Base-by-base conservation (phyloP, 2,888 invertebrate species). In the Mesorhabditis sp. region DNA sequence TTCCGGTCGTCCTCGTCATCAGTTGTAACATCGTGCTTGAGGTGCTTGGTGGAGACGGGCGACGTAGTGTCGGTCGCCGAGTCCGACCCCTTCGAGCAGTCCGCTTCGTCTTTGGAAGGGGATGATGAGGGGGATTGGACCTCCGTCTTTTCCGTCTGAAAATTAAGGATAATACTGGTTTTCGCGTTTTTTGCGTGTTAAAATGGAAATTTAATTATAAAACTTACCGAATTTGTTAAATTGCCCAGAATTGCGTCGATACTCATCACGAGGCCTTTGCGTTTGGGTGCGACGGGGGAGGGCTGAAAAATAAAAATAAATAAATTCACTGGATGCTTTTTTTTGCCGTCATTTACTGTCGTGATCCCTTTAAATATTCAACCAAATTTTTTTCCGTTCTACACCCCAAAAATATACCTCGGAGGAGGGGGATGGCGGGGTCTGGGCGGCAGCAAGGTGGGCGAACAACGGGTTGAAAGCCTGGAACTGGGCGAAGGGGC, bases 211-310 rank as follows among this genome's bases (percentile, higher is more conserved):
- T 28, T 50, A 50, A 50, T n/a, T 50, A 13, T 50, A 13, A 50
- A n/a, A 50, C 58, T 50, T 50, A 50, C 58, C 58, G 58, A 10
- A 13, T 50, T n/a, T 10, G 58, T 50, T 10, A 50, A n/a, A 50
- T 50, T 50, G 10, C 58, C 58, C 58, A 50, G n/a, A 50, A 50
- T 50, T n/a, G 58, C 58, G n/a, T 50, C 58, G n/a, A 50, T 50
- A n/a, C 58, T 50, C 58, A 50, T 50, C 58, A 10, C 58, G 58
- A 50, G 58, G n/a, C 58, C 58, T n/a, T 50, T 50, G 7, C 58
- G 58, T n/a, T 50, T 50, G n/a, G 58, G 58, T 13, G 58, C 10
- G n/a, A n/a, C 58, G 7, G 58, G 58, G 7, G 58, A 50, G n/a
- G 58, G 58, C 58, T 50, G 58, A 50, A 50, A 50, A n/a, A 50